Conservation (phyloP, 2,113 vertebrate species). For the Pangasianodon hypophthalmus region DNA sequence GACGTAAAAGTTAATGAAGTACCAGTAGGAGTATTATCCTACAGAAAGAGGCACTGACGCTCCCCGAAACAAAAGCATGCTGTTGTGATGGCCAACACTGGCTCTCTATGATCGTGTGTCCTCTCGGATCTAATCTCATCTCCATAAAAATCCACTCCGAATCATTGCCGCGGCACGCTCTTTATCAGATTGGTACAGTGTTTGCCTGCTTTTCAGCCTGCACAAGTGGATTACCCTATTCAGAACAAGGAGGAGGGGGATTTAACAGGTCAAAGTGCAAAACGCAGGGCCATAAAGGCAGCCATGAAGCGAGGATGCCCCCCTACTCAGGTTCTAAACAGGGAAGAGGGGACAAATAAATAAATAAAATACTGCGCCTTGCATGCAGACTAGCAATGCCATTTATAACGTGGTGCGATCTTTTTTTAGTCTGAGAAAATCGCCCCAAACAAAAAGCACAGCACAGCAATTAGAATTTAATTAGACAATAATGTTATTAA, state of each 20-base stretch:
- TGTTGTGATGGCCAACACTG: background rate
- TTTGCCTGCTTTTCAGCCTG: background rate
- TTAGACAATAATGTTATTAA: conserved; percentile 36
- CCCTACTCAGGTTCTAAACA: background rate
- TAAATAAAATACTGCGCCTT: background rate
- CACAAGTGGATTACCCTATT: conserved; percentile 34
- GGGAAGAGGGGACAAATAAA: background rate
- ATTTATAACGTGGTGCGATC: conserved; percentile 1
- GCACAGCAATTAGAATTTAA: conserved; percentile 34
- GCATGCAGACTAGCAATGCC: background rate
- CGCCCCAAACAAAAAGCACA: conserved; percentile 25
- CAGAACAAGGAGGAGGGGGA: background rate
- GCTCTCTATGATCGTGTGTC: conserved; percentile 21
- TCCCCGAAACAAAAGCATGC: background rate
- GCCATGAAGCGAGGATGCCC: background rate
- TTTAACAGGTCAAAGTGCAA: conserved; percentile 36
- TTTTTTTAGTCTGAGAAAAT: conserved; percentile 28
- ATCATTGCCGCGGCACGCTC: conserved; percentile 15
- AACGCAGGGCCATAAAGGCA: conserved; percentile 24
- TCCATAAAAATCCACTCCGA: conserved; percentile 34
- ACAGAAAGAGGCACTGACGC: background rate
- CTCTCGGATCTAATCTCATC: conserved; percentile 21
- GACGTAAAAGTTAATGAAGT: background rate
- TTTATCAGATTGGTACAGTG: conserved; percentile 25
- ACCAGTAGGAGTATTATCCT: background rate